Conservation (phyloP, 1,140 invertebrate genomes). For the Chironomus striatipennis region DNA sequence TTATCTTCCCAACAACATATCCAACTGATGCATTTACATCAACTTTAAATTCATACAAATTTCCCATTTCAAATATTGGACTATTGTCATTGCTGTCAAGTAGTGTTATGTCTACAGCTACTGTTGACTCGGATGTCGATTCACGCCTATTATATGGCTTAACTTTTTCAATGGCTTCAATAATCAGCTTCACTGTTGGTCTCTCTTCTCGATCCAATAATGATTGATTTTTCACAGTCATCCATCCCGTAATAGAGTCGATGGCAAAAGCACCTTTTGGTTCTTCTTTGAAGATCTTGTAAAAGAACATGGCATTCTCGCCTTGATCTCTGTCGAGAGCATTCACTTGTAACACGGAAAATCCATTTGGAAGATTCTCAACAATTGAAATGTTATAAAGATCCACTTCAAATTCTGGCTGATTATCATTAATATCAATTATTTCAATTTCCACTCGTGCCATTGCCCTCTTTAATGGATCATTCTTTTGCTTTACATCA, state of each 20-base stretch:
- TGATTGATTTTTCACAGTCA: conserved; percentile 70
- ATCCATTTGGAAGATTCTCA: conserved; percentile 80
- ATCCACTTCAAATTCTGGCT: conserved; percentile 77
- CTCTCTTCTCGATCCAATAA: conserved; percentile 70
- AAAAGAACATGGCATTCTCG: conserved; percentile 74
- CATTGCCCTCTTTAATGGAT: conserved; percentile 61
- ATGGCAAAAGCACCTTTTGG: conserved; percentile 67
- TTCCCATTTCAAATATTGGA: conserved; percentile 70
- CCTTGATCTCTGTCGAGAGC: conserved; percentile 71
- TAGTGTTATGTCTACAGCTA: conserved; percentile 69
- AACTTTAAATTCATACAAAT: conserved; percentile 68
- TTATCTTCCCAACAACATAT: conserved; percentile 59
- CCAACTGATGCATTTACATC: conserved; percentile 56
- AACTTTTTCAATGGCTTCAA: conserved; percentile 58
- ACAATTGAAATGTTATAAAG: conserved; percentile 86
- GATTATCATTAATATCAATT: conserved; percentile 73
- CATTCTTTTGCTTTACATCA: conserved; percentile 66
- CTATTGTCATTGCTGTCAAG: conserved; percentile 83
- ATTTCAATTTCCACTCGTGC: conserved; percentile 70
- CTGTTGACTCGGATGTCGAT: conserved; percentile 48
- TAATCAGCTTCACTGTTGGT: conserved; percentile 57
- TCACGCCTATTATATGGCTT: conserved; percentile 36
- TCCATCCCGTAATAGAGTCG: conserved; percentile 69
- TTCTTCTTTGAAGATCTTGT: conserved; percentile 55
- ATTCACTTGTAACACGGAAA: conserved; percentile 72